phyloP scores from a whole-genome alignment of 2,797 vertebrate genomes.

The Mionectes olivaceus region DNA sequence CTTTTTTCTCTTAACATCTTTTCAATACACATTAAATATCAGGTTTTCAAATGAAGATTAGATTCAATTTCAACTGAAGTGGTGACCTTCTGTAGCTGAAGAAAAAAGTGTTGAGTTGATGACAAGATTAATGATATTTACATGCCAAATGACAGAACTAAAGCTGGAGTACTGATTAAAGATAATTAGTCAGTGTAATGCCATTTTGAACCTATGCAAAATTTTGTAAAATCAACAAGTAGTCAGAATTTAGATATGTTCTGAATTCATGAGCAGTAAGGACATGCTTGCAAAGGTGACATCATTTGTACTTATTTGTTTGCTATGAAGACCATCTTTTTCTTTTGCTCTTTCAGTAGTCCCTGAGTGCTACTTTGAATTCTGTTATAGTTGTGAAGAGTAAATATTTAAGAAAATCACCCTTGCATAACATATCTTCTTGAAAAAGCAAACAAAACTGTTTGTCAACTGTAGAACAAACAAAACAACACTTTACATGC shows the following conservation, averaged over 20 bases:
- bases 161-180: slow-evolving; percentile 62
- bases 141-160: slow-evolving; percentile 60
- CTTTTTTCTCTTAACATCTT: background rate
- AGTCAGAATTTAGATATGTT: slow-evolving; percentile 10
- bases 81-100: slow-evolving; percentile 47
- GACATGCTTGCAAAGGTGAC: background rate
- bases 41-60: slow-evolving; percentile 33
- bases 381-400: background rate
- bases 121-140: slow-evolving; percentile 71
- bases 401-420: background rate
- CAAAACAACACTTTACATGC: background rate
- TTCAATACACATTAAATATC: background rate
- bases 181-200: slow-evolving; percentile 58
- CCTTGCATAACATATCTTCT: background rate
- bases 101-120: slow-evolving; percentile 32
- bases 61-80: background rate
- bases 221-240: slow-evolving; percentile 62
- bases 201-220: slow-evolving; percentile 45
- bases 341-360: background rate
- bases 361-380: background rate
- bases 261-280: slow-evolving; percentile 23
- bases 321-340: background rate
- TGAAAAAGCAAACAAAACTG: background rate
- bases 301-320: background rate
- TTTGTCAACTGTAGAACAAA: background rate